Evolutionary conservation across 2,888 invertebrate species (phyloP).

Genomic region (Abrostola tripartita): DNA sequence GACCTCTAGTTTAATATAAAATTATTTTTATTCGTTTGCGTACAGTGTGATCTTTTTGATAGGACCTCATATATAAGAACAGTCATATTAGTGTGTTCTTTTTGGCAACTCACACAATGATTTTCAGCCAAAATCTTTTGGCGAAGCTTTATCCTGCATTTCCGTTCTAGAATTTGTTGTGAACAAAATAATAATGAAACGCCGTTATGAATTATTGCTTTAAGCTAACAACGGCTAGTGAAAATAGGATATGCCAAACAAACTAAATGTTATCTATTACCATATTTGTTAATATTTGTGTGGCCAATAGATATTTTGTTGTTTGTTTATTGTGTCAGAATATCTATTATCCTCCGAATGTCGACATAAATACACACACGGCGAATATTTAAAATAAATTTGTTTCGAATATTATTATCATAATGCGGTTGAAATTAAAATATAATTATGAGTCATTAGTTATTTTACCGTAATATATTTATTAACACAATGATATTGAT

Average conservation of each 20-base stretch:
- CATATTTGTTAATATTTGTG: background rate
- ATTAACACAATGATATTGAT: too few species aligned
- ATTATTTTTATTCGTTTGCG: background rate
- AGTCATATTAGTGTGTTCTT: conserved; percentile 32
- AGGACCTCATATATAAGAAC: conserved; percentile 22
- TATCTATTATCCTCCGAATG: too few species aligned
- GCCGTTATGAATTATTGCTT: background rate
- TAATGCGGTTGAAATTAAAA: too few species aligned
- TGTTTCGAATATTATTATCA: too few species aligned
- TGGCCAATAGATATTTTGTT: background rate
- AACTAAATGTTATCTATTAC: background rate
- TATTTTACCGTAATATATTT: too few species aligned
- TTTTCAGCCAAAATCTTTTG: conserved; percentile 56
- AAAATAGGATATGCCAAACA: conserved; percentile 1
- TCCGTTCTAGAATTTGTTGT: conserved; percentile 21
- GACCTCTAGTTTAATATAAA: too few species aligned
- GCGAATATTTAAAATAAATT: too few species aligned
- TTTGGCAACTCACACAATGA: conserved; percentile 50
- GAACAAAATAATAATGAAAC: conserved; percentile 14
- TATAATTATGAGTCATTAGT: too few species aligned
- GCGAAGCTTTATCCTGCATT: conserved; percentile 40
- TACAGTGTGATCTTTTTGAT: background rate
- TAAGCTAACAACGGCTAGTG: background rate
- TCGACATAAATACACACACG: background rate
- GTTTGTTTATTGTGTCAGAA: background rate